phyloP scores from a whole-genome alignment of 2,113 vertebrate genomes.

The Micromys minutus region DNA sequence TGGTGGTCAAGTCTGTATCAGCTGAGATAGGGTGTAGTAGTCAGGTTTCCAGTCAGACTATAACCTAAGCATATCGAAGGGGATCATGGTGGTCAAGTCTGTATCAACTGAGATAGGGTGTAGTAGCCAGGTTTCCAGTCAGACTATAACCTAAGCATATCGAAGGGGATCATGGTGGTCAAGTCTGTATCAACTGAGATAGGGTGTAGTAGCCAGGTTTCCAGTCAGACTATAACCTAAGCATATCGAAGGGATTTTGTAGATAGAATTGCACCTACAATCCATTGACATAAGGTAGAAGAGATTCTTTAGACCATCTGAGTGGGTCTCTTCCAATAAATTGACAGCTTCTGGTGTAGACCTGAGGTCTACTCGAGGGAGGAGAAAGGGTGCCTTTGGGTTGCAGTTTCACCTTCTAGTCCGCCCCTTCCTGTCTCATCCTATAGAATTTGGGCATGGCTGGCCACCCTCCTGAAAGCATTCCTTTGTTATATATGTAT shows the following conservation, averaged over 20 bases:
- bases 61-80: background rate
- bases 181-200: background rate
- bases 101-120: background rate
- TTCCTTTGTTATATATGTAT: background rate
- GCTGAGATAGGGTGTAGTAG: background rate
- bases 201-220: background rate
- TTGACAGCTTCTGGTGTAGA: background rate
- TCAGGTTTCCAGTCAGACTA: background rate
- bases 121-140: background rate
- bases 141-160: background rate
- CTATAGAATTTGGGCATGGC: background rate
- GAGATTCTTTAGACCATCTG: background rate
- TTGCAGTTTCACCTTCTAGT: background rate
- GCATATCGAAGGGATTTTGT: background rate
- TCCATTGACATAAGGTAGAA: background rate
- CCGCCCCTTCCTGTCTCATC: background rate
- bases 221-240: background rate
- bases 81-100: background rate
- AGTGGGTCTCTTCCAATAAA: background rate
- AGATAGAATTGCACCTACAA: background rate
- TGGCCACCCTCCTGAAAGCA: background rate
- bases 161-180: background rate
- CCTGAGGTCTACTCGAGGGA: background rate
- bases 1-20: background rate
- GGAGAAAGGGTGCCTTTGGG: background rate